Percentiles rank a stretch among this genome's conserved stretches.
Conservation (phyloP, 2,113 vertebrate species). For the Steatornis caripensis region DNA sequence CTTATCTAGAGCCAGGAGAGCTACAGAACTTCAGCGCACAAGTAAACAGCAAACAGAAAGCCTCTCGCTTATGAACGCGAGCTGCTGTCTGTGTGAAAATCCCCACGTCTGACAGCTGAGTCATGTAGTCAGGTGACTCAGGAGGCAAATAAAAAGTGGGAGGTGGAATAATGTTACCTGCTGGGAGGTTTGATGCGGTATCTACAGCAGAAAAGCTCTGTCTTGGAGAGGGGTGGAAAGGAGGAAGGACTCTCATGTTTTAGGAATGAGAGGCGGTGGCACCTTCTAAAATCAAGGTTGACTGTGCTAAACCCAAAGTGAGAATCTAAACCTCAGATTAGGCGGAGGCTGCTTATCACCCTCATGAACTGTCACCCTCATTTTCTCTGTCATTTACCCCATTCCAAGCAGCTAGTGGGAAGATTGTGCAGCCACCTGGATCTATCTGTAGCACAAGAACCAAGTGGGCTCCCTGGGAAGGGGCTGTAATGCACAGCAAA, state of each 20-base stretch:
- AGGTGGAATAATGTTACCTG: constrained; percentile 40
- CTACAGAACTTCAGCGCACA: background rate
- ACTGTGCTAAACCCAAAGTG: background rate
- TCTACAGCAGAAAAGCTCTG: constrained; percentile 7
- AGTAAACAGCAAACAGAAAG: constrained; percentile 4
- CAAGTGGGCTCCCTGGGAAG: background rate
- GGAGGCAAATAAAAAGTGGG: constrained; percentile 36
- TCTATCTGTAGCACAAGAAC: background rate
- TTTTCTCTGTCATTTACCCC: background rate
- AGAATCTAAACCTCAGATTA: background rate
- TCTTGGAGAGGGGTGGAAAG: background rate
- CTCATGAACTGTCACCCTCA: background rate
- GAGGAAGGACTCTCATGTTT: background rate
- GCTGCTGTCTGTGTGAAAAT: constrained; percentile 35
- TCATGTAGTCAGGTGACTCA: background rate
- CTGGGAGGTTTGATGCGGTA: background rate
- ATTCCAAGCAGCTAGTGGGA: background rate
- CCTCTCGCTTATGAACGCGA: background rate
- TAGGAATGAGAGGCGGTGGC: background rate
- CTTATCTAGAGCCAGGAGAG: constrained; percentile 23
- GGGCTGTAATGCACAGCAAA: background rate
- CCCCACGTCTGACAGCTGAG: constrained; percentile 36
- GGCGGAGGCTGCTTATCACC: background rate
- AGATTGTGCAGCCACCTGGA: background rate
- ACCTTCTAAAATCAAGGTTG: background rate